Evolutionary conservation across 1,140 invertebrate genomes (phyloP), one percentile per base, ranked within the genome.

Genomic region (Pemphigus obesinymphae): DNA sequence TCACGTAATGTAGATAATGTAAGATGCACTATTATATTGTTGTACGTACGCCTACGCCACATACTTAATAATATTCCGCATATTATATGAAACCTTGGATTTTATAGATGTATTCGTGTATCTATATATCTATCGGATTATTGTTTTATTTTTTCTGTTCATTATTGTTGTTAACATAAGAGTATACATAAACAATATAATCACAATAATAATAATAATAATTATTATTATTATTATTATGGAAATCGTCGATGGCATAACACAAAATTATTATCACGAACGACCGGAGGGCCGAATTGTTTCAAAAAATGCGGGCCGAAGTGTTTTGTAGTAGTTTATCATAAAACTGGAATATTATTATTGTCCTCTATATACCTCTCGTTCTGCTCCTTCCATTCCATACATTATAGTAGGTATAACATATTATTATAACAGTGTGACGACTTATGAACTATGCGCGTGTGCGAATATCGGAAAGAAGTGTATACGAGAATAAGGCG

Each of bases 181-280:
- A 5, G 29, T n/a, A n/a, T n/a, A n/a, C n/a, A n/a, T n/a, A n/a
- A n/a, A n/a, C n/a, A n/a, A n/a, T n/a, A n/a, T n/a, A n/a, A n/a
- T n/a, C n/a, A n/a, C n/a, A n/a, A n/a, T n/a, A n/a, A n/a, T n/a
- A n/a, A n/a, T n/a, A n/a, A n/a, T n/a, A n/a, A n/a, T n/a, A n/a
- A n/a, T n/a, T n/a, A n/a, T n/a, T n/a, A n/a, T 29, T 29, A 66
- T 34, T 20, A 66, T 66, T 34, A 34, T 66, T n/a, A 66, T 20
- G 34, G 58, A 66, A 7, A 8, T 29, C 31, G 63, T 23, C n/a
- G n/a, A 11, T 2, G 43, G 43, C 43, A n/a, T n/a, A 40, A 43
- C 37, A 70, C n/a, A 23, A 70, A 70, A 70, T 70, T 40, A 43
- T 70, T n/a, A 26, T 70, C 66, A 70, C 66, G 66, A 43, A 70